A percentile compares a stretch with the other conserved stretches of the same genome.
phyloP scores from a whole-genome alignment of 2,797 vertebrate genomes.

The Eupleurogrammus muticus region DNA sequence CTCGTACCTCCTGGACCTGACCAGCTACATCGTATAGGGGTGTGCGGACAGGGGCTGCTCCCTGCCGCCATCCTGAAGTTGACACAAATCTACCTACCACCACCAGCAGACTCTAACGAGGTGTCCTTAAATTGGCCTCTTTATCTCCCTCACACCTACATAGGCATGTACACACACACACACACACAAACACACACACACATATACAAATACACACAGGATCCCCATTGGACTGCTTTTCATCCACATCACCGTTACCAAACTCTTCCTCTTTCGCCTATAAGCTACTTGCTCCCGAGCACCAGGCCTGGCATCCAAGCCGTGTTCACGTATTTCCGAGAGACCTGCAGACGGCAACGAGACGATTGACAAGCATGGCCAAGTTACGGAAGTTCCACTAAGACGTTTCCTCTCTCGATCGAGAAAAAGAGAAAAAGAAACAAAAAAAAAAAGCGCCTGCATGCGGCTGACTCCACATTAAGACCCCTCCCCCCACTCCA shows the following conservation, averaged over 20 bases:
- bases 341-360: constrained; percentile 63
- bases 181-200: constrained; percentile 23
- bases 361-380: constrained; percentile 62
- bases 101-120: constrained; percentile 76
- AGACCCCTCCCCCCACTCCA: constrained; percentile 15
- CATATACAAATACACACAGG: constrained; percentile 34
- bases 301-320: constrained; percentile 76
- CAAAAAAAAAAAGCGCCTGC: constrained; percentile 32
- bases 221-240: constrained; percentile 63
- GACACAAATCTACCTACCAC: constrained; percentile 79
- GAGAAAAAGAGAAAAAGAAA: constrained; percentile 19
- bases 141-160: constrained; percentile 57
- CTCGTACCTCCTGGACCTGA: constrained; percentile 97
- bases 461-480: constrained; percentile 30
- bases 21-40: constrained; percentile 97
- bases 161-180: constrained; percentile 35
- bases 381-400: constrained; percentile 57
- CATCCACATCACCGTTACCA: constrained; percentile 50
- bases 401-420: constrained; percentile 54
- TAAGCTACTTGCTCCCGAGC: constrained; percentile 78
- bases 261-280: constrained; percentile 63
- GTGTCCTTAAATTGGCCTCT: constrained; percentile 60
- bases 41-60: constrained; percentile 57
- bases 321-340: constrained; percentile 62
- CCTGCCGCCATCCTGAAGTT: constrained; percentile 54